These are phyloP conservation scores for Pardosa pseudoannulata DNA, from an alignment of 2,888 invertebrate genomes.

Conservation along the genomic window DNA sequence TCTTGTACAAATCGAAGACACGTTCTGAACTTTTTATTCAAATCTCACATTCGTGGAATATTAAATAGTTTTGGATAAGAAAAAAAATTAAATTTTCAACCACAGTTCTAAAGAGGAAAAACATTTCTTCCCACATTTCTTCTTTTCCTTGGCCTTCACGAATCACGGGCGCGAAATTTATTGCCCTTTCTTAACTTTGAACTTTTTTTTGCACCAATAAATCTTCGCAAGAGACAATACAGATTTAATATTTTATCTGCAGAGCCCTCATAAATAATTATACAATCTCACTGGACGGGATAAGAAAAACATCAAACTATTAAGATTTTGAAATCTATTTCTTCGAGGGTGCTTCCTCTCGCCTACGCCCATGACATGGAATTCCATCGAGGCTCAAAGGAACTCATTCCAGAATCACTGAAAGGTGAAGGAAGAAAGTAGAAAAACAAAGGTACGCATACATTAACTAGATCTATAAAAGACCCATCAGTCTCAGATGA, in stretches of 20 bases:
- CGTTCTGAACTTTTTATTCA: too few relatives aligned
- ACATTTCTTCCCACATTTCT: too few relatives aligned
- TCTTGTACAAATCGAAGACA: too few relatives aligned
- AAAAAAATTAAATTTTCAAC: too few relatives aligned
- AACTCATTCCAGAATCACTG: slow-evolving; percentile 27
- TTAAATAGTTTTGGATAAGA: too few relatives aligned
- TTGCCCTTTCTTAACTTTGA: not conserved
- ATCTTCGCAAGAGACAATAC: not conserved
- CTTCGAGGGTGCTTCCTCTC: slow-evolving; percentile 21
- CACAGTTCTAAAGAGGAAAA: too few relatives aligned
- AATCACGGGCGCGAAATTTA: not conserved
- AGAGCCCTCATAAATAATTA: not conserved
- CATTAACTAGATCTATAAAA: slow-evolving; percentile 22
- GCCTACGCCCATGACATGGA: slow-evolving; percentile 59
- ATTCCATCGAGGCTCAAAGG: slow-evolving; percentile 43
- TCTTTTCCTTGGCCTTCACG: not conserved
- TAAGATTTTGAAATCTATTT: not conserved
- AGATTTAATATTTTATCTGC: not conserved
- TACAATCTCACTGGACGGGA: not conserved
- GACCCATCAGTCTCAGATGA: not conserved
- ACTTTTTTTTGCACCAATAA: too few relatives aligned
- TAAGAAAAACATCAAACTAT: not conserved
- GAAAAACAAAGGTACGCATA: slow-evolving; percentile 37
- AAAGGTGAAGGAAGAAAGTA: slow-evolving; percentile 41
- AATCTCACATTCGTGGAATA: too few relatives aligned